A percentile compares a stretch with the other conserved stretches of the same genome.
Evolutionary conservation across 2,888 invertebrate species (phyloP).

Genomic region (Arctia plantaginis): DNA sequence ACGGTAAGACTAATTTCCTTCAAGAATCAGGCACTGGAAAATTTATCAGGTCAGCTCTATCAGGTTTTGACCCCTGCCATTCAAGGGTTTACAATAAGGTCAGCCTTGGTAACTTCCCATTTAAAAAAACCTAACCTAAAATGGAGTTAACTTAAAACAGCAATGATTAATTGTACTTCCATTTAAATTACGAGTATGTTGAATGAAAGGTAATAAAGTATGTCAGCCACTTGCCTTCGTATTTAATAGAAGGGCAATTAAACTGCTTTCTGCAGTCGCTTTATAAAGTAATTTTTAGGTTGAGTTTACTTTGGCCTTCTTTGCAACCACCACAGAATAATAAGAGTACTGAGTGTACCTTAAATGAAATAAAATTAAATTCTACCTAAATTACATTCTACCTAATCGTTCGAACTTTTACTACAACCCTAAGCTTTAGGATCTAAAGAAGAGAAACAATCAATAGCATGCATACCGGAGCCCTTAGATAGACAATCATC

Average conservation of each 20-base stretch:
- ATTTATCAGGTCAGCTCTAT: not conserved
- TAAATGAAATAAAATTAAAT: too few species aligned
- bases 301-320: not conserved
- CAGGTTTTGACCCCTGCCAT: not conserved
- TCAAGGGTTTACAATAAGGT: not conserved
- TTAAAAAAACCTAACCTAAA: slow-evolving; percentile 1
- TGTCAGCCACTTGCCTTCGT: slow-evolving; percentile 23
- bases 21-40: not conserved
- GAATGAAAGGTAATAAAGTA: slow-evolving; percentile 16
- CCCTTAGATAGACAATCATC: too few species aligned
- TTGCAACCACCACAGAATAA: not conserved
- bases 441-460: too few species aligned
- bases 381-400: too few species aligned
- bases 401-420: too few species aligned
- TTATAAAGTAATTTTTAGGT: not conserved
- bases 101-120: slow-evolving; percentile 3
- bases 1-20: not conserved
- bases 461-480: too few species aligned
- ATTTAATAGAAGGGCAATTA: slow-evolving; percentile 23
- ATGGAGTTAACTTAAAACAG: slow-evolving; percentile 8
- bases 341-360: not conserved
- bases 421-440: too few species aligned
- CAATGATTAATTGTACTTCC: slow-evolving; percentile 42
- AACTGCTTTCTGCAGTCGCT: slow-evolving; percentile 11
- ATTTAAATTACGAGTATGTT: slow-evolving; percentile 20